Evolutionary conservation across 2,888 invertebrate species (phyloP), one percentile per base, ranked within the genome.

Genomic region (Drosophila engyochracea): DNA sequence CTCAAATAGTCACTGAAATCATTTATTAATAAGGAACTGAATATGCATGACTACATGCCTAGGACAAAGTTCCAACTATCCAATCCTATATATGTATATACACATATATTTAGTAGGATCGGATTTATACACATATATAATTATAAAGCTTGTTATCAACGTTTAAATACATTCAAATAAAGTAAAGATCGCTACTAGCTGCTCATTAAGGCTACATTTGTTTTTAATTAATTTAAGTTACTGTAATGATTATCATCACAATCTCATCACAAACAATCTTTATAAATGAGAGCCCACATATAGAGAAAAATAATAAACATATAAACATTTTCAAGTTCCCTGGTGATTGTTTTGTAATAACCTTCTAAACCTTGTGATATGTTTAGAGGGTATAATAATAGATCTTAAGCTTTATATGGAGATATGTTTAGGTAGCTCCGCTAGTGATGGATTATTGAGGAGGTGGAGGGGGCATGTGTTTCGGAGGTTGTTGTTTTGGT

Each of bases 311-410:
- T 16, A 49, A 22, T 14, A 14, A 25, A 16, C 3, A 9, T 6
- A n/a, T 28, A 28, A 28, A 28, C 28, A 28, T 3, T 19, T 19
- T 2, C 22, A 44, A 44, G 44, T n/a, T 44, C 10, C n/a, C 33
- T 0, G 9, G 12, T 44, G 22, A 44, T 22, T 22, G 2, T 41
- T 25, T 25, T 28, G 54, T 35, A 3, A 37, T 12, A 30, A 2
- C 10, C 28, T 12, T 25, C 30, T 4, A n/a, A 30, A 4, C 12
- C 14, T 14, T 25, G 14, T 12, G 6, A 28, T 4, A 4, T 10
- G 4, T 7, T 28, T 41, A 39, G 3, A 75, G 76, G 76, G 76
- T 79, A 76, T 79, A 16, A 22, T 30, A 47, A 33, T 44, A 60
- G 52, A 75, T 64, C 35, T 60, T 31, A 35, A 16, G 61, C 44